phyloP scores from a whole-genome alignment of 2,888 invertebrate species.

The Chloroclystis v-ata region DNA sequence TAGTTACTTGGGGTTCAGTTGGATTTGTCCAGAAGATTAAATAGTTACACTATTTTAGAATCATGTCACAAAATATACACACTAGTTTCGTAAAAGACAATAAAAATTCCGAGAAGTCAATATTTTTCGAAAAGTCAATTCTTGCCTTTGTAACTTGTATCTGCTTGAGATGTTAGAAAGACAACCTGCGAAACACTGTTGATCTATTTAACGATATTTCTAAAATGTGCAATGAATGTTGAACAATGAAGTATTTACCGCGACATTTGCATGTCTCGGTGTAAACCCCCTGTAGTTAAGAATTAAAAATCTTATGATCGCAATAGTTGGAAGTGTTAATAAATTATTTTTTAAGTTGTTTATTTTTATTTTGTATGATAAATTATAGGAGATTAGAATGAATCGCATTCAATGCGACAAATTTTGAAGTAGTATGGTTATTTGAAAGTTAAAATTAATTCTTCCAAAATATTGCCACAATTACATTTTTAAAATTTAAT shows the following conservation, averaged over 20 bases:
- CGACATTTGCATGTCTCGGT: constrained; percentile 23
- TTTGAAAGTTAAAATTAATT: constrained; percentile 58
- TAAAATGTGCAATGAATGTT: constrained; percentile 28
- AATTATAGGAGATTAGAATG: constrained; percentile 35
- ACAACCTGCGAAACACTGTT: constrained; percentile 10
- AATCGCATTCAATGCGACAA: constrained; percentile 61
- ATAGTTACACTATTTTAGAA: constrained; percentile 3
- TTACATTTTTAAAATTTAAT: constrained; percentile 52
- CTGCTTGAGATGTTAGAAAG: constrained; percentile 8
- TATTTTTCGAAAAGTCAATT: constrained; percentile 4
- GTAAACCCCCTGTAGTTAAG: constrained; percentile 34
- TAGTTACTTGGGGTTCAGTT: constrained; percentile 4
- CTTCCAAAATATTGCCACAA: constrained; percentile 72
- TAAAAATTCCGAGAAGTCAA: constrained; percentile 3
- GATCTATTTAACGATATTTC: constrained; percentile 15
- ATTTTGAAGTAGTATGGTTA: constrained; percentile 41
- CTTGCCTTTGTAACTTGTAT: not conserved
- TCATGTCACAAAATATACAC: not conserved
- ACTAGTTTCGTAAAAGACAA: constrained; percentile 8
- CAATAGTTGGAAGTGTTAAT: constrained; percentile 44
- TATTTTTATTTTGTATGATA: constrained; percentile 53
- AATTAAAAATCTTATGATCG: constrained; percentile 59
- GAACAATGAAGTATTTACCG: constrained; percentile 29
- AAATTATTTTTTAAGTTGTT: constrained; percentile 63
- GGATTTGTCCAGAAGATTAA: not conserved